These are phyloP conservation scores for Cybosia mesomella DNA, from an alignment of 2,888 invertebrate genomes.

Conservation along the genomic window DNA sequence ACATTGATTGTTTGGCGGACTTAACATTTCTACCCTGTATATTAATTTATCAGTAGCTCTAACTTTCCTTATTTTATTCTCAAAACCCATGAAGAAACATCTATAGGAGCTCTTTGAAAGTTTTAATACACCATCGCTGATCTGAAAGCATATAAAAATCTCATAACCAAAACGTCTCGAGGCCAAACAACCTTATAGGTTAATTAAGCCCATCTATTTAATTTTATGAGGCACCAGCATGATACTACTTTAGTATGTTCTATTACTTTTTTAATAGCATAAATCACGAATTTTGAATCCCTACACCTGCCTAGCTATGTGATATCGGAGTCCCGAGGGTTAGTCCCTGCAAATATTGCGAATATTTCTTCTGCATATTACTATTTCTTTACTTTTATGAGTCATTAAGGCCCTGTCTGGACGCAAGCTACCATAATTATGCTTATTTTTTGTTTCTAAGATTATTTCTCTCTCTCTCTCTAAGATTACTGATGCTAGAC, in stretches of 20 bases:
- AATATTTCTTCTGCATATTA: too few relatives aligned
- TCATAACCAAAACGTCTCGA: background rate
- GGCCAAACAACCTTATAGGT: conserved; percentile 10
- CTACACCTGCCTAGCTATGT: background rate
- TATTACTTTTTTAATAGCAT: conserved; percentile 25
- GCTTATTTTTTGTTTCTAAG: too few relatives aligned
- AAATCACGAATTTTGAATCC: conserved; percentile 13
- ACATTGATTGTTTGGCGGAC: too few relatives aligned
- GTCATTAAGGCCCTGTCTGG: too few relatives aligned
- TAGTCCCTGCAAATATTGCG: background rate
- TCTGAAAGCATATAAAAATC: background rate
- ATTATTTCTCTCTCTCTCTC: too few relatives aligned
- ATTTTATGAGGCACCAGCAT: conserved; percentile 21
- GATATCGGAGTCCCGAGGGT: background rate
- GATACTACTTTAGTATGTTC: conserved; percentile 9
- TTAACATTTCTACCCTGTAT: too few relatives aligned
- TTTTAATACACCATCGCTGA: background rate
- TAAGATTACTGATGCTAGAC: too few relatives aligned
- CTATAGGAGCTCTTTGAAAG: background rate
- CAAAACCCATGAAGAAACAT: background rate
- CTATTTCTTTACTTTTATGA: background rate
- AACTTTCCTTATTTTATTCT: background rate
- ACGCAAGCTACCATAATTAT: too few relatives aligned
- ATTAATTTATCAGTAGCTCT: background rate
- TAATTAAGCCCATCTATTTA: conserved; percentile 20